Evolutionary conservation across 2,113 vertebrate genomes (phyloP).

Genomic region (Perccottus glenii): DNA sequence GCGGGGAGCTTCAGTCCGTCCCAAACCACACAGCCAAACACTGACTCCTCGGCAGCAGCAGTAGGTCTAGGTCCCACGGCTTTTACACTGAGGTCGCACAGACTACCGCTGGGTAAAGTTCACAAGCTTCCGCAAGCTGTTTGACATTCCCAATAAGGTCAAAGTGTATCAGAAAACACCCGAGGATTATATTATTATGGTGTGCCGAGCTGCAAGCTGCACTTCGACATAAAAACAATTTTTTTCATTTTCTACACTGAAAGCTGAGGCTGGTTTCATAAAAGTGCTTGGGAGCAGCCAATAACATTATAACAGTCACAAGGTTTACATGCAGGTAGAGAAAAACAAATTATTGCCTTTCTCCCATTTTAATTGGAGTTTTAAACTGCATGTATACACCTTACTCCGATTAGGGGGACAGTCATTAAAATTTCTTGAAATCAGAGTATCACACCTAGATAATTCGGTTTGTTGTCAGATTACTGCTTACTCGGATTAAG

Average conservation of each 20-base stretch:
- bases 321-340: no score
- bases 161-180: conserved; percentile 71
- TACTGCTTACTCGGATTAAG: no score
- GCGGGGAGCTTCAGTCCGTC: conserved; percentile 50
- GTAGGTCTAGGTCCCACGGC: conserved; percentile 69
- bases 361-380: no score
- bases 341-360: no score
- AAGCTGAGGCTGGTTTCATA: conserved; percentile 1
- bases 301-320: no score
- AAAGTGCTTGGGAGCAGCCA: no score
- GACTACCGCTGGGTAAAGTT: conserved; percentile 76
- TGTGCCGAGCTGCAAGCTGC: conserved; percentile 22
- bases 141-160: conserved; percentile 80
- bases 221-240: conserved; percentile 20
- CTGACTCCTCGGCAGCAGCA: conserved; percentile 58
- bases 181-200: conserved; percentile 65
- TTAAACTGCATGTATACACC: no score
- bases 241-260: not conserved
- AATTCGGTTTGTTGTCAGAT: no score
- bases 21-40: conserved; percentile 68
- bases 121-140: conserved; percentile 75
- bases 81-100: conserved; percentile 51
- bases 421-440: no score
- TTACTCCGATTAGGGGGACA: no score
- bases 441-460: no score